Conservation (phyloP, 1,140 invertebrate genomes). For the Drosophila watanabei region DNA sequence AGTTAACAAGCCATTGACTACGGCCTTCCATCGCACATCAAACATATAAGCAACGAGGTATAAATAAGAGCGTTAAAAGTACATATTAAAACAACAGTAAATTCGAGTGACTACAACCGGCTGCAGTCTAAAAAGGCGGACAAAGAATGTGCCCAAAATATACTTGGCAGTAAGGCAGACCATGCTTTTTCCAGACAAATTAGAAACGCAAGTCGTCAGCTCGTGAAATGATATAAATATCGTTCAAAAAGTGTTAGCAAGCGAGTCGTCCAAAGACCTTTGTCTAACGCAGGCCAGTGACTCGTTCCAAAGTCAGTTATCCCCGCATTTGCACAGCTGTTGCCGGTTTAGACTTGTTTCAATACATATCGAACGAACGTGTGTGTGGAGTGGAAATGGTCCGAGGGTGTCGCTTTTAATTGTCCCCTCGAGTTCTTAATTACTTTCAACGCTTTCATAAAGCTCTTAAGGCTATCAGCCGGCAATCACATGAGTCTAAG, state of each 20-base stretch:
- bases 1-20: conserved; percentile 53
- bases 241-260: conserved; percentile 16
- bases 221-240: conserved; percentile 33
- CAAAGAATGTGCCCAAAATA: conserved; percentile 1
- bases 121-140: neutral
- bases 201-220: conserved; percentile 56
- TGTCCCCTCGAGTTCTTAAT: conserved; percentile 53
- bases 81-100: neutral
- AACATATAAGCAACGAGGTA: conserved; percentile 5
- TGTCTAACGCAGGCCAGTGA: conserved; percentile 36
- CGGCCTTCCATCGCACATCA: conserved; percentile 11
- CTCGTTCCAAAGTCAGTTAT: conserved; percentile 58
- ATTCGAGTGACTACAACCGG: neutral
- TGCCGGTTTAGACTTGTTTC: conserved; percentile 56
- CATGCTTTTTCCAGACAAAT: conserved; percentile 27
- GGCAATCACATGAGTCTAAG: neutral
- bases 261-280: conserved; percentile 28
- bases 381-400: conserved; percentile 12
- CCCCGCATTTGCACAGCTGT: conserved; percentile 52
- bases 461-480: conserved; percentile 6
- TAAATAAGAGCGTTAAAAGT: neutral
- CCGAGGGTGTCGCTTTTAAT: conserved; percentile 25
- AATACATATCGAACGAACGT: conserved; percentile 35
- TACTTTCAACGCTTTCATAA: conserved; percentile 24
- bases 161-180: too few relatives aligned